Evolutionary conservation across 2,888 invertebrate species (phyloP), one percentile per base, ranked within the genome.

Genomic region (Drosophila seclusa): DNA sequence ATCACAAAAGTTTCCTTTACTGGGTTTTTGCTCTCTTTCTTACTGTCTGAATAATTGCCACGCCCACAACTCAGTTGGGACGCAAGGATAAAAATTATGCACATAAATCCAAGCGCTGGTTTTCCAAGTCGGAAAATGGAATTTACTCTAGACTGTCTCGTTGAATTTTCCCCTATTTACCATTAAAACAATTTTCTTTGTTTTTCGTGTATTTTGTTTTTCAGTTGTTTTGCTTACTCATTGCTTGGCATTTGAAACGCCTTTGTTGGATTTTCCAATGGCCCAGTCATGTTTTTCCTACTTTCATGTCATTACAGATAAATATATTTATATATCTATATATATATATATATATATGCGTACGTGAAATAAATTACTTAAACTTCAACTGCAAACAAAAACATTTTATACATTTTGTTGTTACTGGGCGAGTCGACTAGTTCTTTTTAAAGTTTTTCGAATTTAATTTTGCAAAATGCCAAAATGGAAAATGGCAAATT

Each of bases 11-110:
- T 75, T 87, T 67, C n/a, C 65, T 57, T 66, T 59, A 32, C 52
- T 38, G 38, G 11, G 36, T 57, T 16, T 32, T 52, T 21, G 24
- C 31, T 40, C n/a, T 24, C 34, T 53, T n/a, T 18, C 42, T 38
- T 18, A 29, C 36, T 24, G 32, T 31, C 31, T 24, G 50, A 67
- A 54, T 80, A 68, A 80, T 68, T 80, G 72, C 70, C 74, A 79
- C 79, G 74, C 78, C 78, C 73, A 66, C 66, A 55, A 38, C 59
- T 65, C 49, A 55, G 63, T 66, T 31, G 29, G 21, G 36, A 57
- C 49, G 74, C 70, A 68, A 73, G 77, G 69, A 86, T 70, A 82
- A 84, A 85, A 87, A 87, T 89, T 84, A 85, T 85, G 80, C 87
- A 89, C 85, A 85, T 85, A 85, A 85, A 85, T 85, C 89, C 82